A percentile compares a stretch with the other conserved stretches of the same genome.
Evolutionary conservation across 2,797 vertebrate genomes (phyloP).

Genomic region (Rhabdomys pumilio): DNA sequence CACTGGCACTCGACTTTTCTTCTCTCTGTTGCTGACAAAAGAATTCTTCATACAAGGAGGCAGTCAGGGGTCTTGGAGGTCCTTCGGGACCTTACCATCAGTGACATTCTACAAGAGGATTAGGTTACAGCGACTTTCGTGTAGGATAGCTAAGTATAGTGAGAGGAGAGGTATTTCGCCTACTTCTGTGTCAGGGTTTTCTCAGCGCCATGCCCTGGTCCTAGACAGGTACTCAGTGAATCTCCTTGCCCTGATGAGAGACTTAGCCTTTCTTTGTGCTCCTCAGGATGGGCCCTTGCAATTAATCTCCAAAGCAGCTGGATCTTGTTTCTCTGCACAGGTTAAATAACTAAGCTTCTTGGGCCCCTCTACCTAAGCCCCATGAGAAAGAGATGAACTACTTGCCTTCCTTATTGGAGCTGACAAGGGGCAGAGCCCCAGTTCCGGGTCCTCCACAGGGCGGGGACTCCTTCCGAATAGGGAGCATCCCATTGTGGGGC

Average conservation of each 20-base stretch:
- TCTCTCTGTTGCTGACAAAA: constrained; percentile 15
- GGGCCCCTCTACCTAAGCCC: constrained; percentile 79
- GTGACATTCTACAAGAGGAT: neutral
- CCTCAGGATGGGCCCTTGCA: constrained; percentile 70
- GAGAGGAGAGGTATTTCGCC: neutral
- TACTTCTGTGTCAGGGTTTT: neutral
- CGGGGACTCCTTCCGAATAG: constrained; percentile 32
- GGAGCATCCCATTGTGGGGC: neutral
- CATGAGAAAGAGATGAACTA: constrained; percentile 77
- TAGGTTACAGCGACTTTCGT: neutral
- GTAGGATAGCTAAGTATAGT: neutral
- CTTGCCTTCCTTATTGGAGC: constrained; percentile 71
- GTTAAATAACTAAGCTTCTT: constrained; percentile 77
- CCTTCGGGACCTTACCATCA: neutral
- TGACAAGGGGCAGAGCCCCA: constrained; percentile 60
- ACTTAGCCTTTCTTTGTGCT: constrained; percentile 73
- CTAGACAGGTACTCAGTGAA: neutral
- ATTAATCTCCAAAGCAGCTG: constrained; percentile 82
- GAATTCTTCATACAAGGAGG: neutral
- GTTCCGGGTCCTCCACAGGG: constrained; percentile 11
- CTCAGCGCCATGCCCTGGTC: neutral
- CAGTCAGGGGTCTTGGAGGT: neutral
- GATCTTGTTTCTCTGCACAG: constrained; percentile 81
- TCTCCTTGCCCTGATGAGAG: constrained; percentile 73
- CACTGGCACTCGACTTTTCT: neutral